Evolutionary conservation across 2,888 invertebrate genomes (phyloP).

Genomic region (Spisula solida): DNA sequence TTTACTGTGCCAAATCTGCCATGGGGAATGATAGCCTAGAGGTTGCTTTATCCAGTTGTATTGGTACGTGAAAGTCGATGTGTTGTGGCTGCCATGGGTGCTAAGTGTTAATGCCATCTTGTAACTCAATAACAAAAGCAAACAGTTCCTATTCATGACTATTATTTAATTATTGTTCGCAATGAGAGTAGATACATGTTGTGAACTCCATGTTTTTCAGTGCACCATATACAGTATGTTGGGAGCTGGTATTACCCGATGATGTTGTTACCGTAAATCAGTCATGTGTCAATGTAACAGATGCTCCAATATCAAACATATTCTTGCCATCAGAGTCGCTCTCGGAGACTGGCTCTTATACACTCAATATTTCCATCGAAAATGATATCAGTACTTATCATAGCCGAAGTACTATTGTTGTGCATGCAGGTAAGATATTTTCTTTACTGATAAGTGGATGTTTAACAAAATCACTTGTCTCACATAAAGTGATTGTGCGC

Average conservation of each 20-base stretch:
- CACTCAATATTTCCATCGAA: constrained; percentile 37
- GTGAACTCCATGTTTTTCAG: not conserved
- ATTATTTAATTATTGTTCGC: too few species aligned
- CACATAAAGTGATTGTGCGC: too few species aligned
- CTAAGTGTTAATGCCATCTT: too few species aligned
- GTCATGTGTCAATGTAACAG: not conserved
- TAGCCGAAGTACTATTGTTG: constrained; percentile 32
- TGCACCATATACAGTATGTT: constrained; percentile 38
- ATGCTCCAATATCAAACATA: not conserved
- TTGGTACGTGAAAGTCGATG: too few species aligned
- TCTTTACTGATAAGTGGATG: not conserved
- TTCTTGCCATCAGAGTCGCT: not conserved
- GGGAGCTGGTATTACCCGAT: not conserved
- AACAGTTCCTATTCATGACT: too few species aligned
- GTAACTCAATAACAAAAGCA: too few species aligned
- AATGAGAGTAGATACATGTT: not conserved
- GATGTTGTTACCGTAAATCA: not conserved
- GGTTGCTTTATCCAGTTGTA: too few species aligned
- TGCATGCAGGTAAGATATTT: constrained; percentile 27
- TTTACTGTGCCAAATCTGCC: too few species aligned
- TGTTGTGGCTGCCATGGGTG: too few species aligned
- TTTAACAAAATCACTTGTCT: too few species aligned
- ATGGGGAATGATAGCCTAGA: too few species aligned
- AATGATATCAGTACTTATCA: constrained; percentile 51
- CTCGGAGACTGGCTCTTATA: constrained; percentile 29